Evolutionary conservation across 1,140 invertebrate species (phyloP).

Genomic region (Camponotus pennsylvanicus): DNA sequence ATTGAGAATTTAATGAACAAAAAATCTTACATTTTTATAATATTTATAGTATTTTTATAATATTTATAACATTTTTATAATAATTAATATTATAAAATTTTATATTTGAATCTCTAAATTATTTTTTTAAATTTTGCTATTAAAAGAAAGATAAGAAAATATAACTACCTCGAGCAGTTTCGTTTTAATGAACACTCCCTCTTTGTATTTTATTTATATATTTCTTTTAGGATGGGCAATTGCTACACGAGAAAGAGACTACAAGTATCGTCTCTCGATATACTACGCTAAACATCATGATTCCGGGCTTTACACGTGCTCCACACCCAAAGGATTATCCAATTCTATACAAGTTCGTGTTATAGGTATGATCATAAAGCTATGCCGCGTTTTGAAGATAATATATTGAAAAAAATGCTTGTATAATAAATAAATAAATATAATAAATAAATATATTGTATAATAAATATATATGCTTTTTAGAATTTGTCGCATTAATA

Average conservation of each 20-base stretch:
- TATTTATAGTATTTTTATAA: neutral
- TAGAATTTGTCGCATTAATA: neutral
- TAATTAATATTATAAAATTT: neutral
- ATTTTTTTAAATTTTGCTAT: too few species aligned
- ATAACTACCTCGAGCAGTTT: too few species aligned
- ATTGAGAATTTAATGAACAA: neutral
- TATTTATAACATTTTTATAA: neutral
- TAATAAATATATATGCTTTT: neutral
- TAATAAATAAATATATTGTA: too few species aligned
- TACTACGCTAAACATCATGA: slow-evolving; percentile 93
- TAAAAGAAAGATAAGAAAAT: too few species aligned
- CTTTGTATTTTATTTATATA: neutral
- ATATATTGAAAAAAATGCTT: neutral
- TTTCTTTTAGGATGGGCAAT: slow-evolving; percentile 91
- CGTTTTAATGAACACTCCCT: too few species aligned
- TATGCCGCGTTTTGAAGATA: neutral
- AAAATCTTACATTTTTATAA: neutral
- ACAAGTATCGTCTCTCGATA: slow-evolving; percentile 93
- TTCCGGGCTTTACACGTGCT: slow-evolving; percentile 94
- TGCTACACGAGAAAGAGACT: slow-evolving; percentile 91
- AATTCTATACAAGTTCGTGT: slow-evolving; percentile 93
- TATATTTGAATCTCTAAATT: neutral
- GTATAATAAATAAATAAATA: too few species aligned
- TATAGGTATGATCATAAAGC: slow-evolving; percentile 88
- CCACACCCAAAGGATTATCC: slow-evolving; percentile 92